Percentiles rank a stretch among this genome's conserved stretches.
phyloP scores from a whole-genome alignment of 2,797 vertebrate genomes.

The Cyprinella venusta region DNA sequence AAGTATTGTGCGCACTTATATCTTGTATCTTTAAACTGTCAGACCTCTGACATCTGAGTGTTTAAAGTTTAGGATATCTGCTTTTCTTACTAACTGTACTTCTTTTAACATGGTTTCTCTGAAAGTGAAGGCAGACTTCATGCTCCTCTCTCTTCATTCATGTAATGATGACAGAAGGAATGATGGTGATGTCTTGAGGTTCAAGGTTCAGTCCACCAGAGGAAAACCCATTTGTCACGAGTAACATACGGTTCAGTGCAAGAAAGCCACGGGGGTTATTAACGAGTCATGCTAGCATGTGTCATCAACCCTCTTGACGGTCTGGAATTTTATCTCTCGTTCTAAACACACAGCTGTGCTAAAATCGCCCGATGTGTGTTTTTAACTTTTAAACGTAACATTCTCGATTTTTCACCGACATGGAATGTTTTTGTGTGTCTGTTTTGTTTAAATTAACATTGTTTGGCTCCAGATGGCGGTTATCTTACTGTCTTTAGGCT shows the following conservation, averaged over 20 bases:
- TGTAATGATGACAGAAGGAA: conserved; percentile 33
- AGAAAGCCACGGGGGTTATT: conserved; percentile 39
- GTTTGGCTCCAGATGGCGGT: conserved; percentile 45
- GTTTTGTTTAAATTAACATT: conserved; percentile 31
- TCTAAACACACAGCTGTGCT: conserved; percentile 51
- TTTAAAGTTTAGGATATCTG: conserved; percentile 32
- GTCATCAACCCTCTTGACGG: conserved; percentile 46
- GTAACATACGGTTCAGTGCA: conserved; percentile 33
- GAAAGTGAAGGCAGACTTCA: conserved; percentile 27
- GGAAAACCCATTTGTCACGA: conserved; percentile 44
- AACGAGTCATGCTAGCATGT: conserved; percentile 35
- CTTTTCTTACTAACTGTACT: not conserved
- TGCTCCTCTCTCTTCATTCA: conserved; percentile 7
- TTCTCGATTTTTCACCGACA: conserved; percentile 18
- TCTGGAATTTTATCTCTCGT: conserved; percentile 47
- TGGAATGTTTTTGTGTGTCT: conserved; percentile 25
- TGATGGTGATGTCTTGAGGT: conserved; percentile 29
- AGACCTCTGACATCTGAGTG: conserved; percentile 20
- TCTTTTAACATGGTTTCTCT: conserved; percentile 15
- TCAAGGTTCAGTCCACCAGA: conserved; percentile 26
- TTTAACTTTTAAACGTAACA: not conserved
- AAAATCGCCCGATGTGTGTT: conserved; percentile 24
- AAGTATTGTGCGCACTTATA: not conserved
- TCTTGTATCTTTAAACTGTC: conserved; percentile 41
- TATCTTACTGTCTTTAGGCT: conserved; percentile 36